These are phyloP conservation scores for Dicrostonyx torquatus DNA, from an alignment of 2,797 vertebrate genomes.

Conservation along the genomic window DNA sequence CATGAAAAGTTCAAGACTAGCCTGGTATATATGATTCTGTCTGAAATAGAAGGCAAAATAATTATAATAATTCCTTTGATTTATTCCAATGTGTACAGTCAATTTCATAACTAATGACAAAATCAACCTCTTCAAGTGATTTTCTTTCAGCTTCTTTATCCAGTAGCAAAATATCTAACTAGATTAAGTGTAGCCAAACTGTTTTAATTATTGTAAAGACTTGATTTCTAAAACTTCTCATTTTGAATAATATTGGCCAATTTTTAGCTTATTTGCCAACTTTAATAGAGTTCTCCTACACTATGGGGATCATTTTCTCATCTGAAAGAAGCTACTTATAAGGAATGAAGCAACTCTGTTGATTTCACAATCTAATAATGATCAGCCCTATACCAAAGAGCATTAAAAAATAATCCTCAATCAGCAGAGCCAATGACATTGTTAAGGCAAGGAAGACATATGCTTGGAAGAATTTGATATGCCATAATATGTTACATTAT, in stretches of 20 bases:
- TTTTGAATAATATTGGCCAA: background rate
- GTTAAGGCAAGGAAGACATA: conserved; percentile 41
- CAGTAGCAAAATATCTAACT: background rate
- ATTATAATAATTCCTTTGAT: conserved; percentile 9
- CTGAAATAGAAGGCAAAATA: background rate
- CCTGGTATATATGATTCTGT: background rate
- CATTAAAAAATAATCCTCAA: conserved; percentile 54
- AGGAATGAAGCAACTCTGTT: conserved; percentile 51
- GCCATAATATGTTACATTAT: conserved; percentile 60
- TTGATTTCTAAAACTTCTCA: background rate
- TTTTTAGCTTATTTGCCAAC: background rate
- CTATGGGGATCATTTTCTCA: conserved; percentile 3
- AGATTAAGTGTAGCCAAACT: background rate
- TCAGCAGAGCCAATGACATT: background rate
- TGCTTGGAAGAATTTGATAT: conserved; percentile 56
- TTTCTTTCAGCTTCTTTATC: conserved; percentile 12
- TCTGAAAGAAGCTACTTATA: conserved; percentile 45
- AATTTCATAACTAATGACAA: conserved; percentile 1
- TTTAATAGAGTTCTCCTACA: background rate
- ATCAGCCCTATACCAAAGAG: conserved; percentile 40
- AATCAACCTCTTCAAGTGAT: conserved; percentile 21
- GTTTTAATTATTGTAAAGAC: background rate
- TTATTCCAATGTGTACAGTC: background rate
- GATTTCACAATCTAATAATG: conserved; percentile 56
- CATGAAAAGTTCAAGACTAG: background rate